Conservation (phyloP, 2,113 vertebrate genomes). For the Seriola rivoliana region DNA sequence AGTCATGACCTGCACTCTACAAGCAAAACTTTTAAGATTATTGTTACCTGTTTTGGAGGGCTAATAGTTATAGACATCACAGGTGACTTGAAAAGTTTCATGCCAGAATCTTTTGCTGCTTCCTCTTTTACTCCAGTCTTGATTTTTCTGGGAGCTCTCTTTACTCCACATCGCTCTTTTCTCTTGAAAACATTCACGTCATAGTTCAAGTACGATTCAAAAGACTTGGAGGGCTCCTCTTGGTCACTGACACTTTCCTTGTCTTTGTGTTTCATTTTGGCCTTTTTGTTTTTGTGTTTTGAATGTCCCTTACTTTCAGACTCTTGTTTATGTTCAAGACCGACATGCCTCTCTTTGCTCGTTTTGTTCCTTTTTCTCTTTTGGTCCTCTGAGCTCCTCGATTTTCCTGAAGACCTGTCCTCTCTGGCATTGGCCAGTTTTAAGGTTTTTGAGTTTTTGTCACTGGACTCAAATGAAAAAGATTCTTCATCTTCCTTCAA, state of each 20-base stretch:
- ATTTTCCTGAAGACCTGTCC: background rate
- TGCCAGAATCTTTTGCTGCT: constrained; percentile 14
- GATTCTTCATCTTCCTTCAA: constrained; percentile 18
- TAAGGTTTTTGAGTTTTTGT: constrained; percentile 22
- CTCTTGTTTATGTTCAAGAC: constrained; percentile 18
- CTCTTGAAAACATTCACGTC: constrained; percentile 77
- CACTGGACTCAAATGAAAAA: constrained; percentile 11
- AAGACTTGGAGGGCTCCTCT: constrained; percentile 86
- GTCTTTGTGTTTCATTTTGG: constrained; percentile 22
- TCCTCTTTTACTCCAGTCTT: constrained; percentile 53
- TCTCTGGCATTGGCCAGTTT: constrained; percentile 19
- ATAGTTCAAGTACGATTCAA: constrained; percentile 90
- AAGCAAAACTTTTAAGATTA: background rate
- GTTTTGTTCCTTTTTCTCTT: constrained; percentile 46
- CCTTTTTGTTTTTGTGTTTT: constrained; percentile 50
- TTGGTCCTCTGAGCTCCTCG: constrained; percentile 8
- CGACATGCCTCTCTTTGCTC: background rate
- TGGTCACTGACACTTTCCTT: constrained; percentile 52
- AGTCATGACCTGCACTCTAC: background rate
- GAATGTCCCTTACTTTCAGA: constrained; percentile 23
- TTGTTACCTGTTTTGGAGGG: constrained; percentile 73
- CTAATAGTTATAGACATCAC: background rate
- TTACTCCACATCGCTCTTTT: constrained; percentile 75
- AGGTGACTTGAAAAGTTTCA: constrained; percentile 20
- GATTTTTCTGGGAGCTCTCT: constrained; percentile 56